Base-by-base conservation (phyloP, 2,888 invertebrate species). In the Smittia sp. region DNA sequence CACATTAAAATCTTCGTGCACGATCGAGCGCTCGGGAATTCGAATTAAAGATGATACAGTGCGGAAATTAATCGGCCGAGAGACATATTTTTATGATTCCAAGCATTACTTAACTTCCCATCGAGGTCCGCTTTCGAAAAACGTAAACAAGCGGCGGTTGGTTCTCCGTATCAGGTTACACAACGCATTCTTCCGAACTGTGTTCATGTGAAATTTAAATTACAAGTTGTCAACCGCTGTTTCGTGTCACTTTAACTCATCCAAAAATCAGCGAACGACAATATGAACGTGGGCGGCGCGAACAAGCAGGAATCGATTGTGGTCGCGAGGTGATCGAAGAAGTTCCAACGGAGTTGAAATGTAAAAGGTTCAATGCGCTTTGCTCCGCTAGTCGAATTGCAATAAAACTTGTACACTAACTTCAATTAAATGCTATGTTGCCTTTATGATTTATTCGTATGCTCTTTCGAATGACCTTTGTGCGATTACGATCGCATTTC, bases 401-500 rank as follows among this genome's bases (percentile, higher is more conserved):
- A 38, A 72, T 62, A 62, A 72, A 62, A 62, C 25, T 46, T 58
- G 58, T 38, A 27, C 72, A 58, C 38, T 54, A 72, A 72, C 62
- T 72, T 54, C 72, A 72, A 72, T 72, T 72, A 72, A 72, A 72
- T 39, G 72, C 18, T 58, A 22, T 4, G 3, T 58, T 18, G 58
- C 22, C 22, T 13, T 58, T 69, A 62, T 72, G 72, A 73, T 73
- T 73, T 73, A 73, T 65, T 73, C 63, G 63, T 54, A 46, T 73
- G 73, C 73, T 41, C 73, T 73, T 52, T 73, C 25, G 15, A 65
- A 32, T 73, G 73, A 73, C 65, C 73, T 73, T 32, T 73, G 6
- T 39, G 62, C 65, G 73, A 73, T 73, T 65, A 65, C 54, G 73
- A 73, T 73, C 73, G 46, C 52, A 38, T 38, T 24, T 62, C 62